These are phyloP conservation scores for Vannuccia rotundouncinata DNA, from an alignment of 2,888 invertebrate genomes.

Conservation along the genomic window DNA sequence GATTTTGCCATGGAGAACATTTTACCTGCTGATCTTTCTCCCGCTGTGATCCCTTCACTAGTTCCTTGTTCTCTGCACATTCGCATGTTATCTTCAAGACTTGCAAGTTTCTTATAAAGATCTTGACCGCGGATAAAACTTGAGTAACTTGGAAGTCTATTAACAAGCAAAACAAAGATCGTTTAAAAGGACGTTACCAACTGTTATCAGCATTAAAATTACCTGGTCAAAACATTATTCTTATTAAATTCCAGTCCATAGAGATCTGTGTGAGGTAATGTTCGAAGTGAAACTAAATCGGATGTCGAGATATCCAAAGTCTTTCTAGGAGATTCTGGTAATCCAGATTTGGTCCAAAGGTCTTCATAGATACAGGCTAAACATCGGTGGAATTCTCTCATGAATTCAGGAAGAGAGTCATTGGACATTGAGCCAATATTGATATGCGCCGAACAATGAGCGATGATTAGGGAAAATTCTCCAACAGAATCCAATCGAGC, in stretches of 20 bases:
- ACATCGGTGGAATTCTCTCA: slow-evolving; percentile 50
- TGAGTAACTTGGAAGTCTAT: not conserved
- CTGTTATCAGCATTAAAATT: not conserved
- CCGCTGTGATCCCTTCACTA: not conserved
- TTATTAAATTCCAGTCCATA: slow-evolving; percentile 49
- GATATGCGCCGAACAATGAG: slow-evolving; percentile 52
- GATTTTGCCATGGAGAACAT: too few relatives aligned
- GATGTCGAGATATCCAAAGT: not conserved
- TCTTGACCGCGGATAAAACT: not conserved
- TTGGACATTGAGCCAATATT: slow-evolving; percentile 52
- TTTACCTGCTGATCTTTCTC: not conserved
- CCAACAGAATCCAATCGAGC: slow-evolving; percentile 51
- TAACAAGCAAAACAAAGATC: not conserved
- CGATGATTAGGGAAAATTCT: slow-evolving; percentile 50
- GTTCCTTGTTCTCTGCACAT: not conserved
- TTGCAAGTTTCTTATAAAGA: not conserved
- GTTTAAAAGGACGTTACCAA: not conserved
- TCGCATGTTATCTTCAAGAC: not conserved
- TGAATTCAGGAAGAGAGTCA: slow-evolving; percentile 50
- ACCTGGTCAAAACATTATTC: slow-evolving; percentile 40
- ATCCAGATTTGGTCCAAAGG: slow-evolving; percentile 42
- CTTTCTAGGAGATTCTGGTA: not conserved
- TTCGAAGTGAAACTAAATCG: not conserved
- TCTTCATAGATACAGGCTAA: slow-evolving; percentile 52
- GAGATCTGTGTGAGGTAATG: slow-evolving; percentile 46